These are phyloP conservation scores for Listronotus oregonensis DNA, from an alignment of 1,140 invertebrate genomes.

Conservation along the genomic window DNA sequence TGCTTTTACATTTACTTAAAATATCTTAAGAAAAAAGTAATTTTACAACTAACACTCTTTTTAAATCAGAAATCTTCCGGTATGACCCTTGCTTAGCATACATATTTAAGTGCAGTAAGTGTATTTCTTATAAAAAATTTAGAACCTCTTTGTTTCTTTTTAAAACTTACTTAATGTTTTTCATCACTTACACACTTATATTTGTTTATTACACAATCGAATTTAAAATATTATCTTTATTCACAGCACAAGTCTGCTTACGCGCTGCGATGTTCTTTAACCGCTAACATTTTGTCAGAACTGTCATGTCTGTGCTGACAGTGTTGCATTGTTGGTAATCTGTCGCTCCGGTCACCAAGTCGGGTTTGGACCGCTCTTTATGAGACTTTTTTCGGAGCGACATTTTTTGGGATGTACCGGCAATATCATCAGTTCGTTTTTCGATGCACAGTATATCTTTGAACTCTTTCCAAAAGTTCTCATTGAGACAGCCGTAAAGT, in stretches of 20 bases:
- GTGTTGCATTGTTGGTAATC: conserved; percentile 52
- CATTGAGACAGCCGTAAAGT: conserved; percentile 98
- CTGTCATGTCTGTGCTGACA: conserved; percentile 61
- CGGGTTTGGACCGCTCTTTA: conserved; percentile 41
- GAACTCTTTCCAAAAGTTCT: conserved; percentile 97
- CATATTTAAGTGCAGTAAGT: no score
- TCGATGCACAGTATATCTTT: conserved; percentile 79
- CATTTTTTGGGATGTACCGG: conserved; percentile 30
- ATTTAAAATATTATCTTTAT: conserved; percentile 13
- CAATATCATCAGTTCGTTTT: conserved; percentile 17
- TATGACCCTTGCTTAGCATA: no score
- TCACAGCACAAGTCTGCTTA: conserved; percentile 7
- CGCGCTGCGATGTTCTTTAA: conserved; percentile 52
- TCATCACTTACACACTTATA: no score
- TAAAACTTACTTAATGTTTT: no score
- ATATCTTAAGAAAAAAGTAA: no score
- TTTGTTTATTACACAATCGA: conserved; percentile 4
- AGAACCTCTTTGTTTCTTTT: no score
- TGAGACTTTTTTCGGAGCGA: conserved; percentile 41
- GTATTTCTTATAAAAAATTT: no score
- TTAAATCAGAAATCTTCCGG: no score
- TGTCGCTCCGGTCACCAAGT: conserved; percentile 47
- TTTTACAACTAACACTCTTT: no score
- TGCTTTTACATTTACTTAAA: no score
- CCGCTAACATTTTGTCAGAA: conserved; percentile 65